Percentiles rank a stretch among this genome's conserved stretches.
phyloP scores from a whole-genome alignment of 2,113 vertebrate species.

The Bubo bubo region DNA sequence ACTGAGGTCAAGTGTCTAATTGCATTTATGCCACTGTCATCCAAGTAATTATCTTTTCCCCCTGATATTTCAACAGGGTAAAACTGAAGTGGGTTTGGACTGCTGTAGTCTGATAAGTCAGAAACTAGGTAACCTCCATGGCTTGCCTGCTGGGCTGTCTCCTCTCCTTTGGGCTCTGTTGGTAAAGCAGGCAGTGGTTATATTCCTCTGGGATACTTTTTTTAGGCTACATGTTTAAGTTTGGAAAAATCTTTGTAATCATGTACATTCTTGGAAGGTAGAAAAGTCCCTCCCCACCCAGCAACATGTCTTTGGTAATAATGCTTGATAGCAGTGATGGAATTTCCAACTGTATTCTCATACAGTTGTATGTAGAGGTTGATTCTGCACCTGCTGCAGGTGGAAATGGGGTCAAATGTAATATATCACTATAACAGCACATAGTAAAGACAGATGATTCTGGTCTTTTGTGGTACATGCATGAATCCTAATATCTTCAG shows the following conservation, averaged over 20 bases:
- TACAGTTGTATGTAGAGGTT: neutral
- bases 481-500: neutral
- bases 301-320: neutral
- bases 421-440: neutral
- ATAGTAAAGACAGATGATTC: neutral
- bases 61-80: conserved; percentile 7
- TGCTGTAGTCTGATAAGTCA: neutral
- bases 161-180: neutral
- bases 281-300: neutral
- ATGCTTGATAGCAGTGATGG: neutral
- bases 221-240: neutral
- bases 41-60: conserved; percentile 21
- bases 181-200: neutral
- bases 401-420: neutral
- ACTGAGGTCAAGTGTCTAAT: neutral
- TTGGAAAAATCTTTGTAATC: neutral
- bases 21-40: conserved; percentile 12
- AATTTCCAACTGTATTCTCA: neutral
- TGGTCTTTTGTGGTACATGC: neutral
- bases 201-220: neutral
- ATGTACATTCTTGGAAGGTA: neutral
- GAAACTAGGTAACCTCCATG: conserved; percentile 34
- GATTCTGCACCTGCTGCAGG: neutral
- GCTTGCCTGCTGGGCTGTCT: neutral
- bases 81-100: conserved; percentile 12